Evolutionary conservation across 2,797 vertebrate genomes (phyloP), one percentile per base, ranked within the genome.

Genomic region (Micropoecilia bifurca): DNA sequence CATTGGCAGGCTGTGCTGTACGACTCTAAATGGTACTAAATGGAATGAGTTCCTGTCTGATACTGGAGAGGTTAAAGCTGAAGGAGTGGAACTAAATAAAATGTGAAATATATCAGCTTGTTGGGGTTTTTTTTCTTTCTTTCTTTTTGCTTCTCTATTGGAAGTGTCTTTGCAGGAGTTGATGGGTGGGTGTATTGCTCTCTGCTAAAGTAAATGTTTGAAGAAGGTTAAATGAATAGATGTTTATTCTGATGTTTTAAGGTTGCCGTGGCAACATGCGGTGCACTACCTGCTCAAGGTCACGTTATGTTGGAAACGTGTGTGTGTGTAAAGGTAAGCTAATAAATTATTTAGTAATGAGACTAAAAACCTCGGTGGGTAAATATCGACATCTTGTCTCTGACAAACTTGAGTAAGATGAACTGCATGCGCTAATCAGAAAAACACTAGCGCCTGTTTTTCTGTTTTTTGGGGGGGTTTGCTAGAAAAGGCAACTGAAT

Each of bases 81-180:
- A 84, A 83, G 77, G 86, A 90, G 83, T 46, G 69, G 85, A 91
- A 89, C 77, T 79, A 89, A 95, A 95, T 94, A 94, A 96, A 96
- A 96, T 95, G 93, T 95, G 92, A 95, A 95, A 91, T 92, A 87
- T 93, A 85, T 83, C 86, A 92, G 57, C 33, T 20, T 50, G 53
- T 28, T 30, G 14, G 20, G 3, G 2, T 22, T 50, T 22, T 50
- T 25, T 25, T 53, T 48, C 0, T 5, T 74, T 46, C 25, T 13
- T 28, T 8, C 53, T 73, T 36, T 68, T 76, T 30, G 53, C 55
- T 33, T 73, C 43, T 80, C 89, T 69, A 41, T 16, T 80, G 20
- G 18, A 75, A 36, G 18, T 6, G 14, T 80, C 71, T 61, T 79
- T 33, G 57, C 14, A 71, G 63, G 63, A 43, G 41, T n/a, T 28